Conservation (phyloP, 1,140 invertebrate genomes). For the Drosophila subpulchrella region DNA sequence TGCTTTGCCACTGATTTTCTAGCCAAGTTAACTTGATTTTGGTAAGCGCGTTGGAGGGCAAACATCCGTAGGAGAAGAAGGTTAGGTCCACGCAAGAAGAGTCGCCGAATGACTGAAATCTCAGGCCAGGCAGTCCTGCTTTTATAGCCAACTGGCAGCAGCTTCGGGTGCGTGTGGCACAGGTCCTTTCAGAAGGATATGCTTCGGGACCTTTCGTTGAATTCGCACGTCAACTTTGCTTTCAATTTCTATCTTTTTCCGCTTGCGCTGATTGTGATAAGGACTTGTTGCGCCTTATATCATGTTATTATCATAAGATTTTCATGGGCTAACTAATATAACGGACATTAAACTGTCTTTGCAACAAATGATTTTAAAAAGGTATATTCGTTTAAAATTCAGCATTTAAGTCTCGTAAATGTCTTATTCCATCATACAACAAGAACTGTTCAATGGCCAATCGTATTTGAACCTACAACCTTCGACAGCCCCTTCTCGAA, state of each 20-base stretch:
- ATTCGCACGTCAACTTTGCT: constrained; percentile 38
- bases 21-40: constrained; percentile 31
- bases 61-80: constrained; percentile 4
- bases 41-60: constrained; percentile 1
- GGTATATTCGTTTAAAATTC: no score
- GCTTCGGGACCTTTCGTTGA: constrained; percentile 61
- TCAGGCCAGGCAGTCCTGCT: constrained; percentile 43
- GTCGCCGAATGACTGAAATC: constrained; percentile 63
- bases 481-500: neutral
- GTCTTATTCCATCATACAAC: no score
- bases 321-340: no score
- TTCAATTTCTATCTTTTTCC: constrained; percentile 43
- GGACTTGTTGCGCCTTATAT: constrained; percentile 58
- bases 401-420: no score
- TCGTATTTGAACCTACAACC: neutral
- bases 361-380: no score
- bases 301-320: neutral
- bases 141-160: constrained; percentile 60
- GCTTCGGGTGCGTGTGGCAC: constrained; percentile 8
- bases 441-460: no score
- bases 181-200: constrained; percentile 20
- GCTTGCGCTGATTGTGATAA: constrained; percentile 3
- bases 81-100: constrained; percentile 22
- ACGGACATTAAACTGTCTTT: no score
- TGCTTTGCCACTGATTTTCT: constrained; percentile 30